Evolutionary conservation across 2,888 invertebrate species (phyloP).

Genomic region (Cheilosia soror): DNA sequence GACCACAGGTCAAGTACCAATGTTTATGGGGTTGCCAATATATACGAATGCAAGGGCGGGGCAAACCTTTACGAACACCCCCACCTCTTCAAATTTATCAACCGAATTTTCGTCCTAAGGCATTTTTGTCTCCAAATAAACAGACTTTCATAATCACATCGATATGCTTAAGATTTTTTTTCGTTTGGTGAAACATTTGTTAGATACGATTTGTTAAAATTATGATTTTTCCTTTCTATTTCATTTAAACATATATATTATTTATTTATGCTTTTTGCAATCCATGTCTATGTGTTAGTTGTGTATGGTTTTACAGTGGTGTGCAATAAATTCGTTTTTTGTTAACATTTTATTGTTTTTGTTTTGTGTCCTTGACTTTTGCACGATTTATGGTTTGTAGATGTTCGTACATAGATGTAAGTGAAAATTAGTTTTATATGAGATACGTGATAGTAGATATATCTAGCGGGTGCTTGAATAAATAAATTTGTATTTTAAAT

Average conservation of each 20-base stretch:
- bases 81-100: conserved; percentile 31
- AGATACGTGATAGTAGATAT: conserved; percentile 9
- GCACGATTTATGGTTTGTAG: background rate
- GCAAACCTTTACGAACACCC: conserved; percentile 44
- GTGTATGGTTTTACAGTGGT: conserved; percentile 47
- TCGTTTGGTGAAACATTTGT: conserved; percentile 38
- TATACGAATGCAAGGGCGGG: conserved; percentile 83
- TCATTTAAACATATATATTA: conserved; percentile 3
- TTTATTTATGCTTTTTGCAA: conserved; percentile 39
- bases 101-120: conserved; percentile 52
- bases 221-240: conserved; percentile 7
- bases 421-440: background rate
- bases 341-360: conserved; percentile 24
- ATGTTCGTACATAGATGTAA: background rate
- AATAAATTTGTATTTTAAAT: conserved; percentile 29
- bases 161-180: conserved; percentile 6
- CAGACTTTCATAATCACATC: conserved; percentile 10
- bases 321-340: conserved; percentile 64
- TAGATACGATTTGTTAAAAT: conserved; percentile 12
- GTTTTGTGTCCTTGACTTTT: conserved; percentile 1
- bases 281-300: conserved; percentile 23
- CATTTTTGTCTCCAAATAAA: conserved; percentile 15
- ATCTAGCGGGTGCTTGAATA: conserved; percentile 28
- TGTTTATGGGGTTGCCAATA: conserved; percentile 93
- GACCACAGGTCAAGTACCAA: conserved; percentile 83